Base-by-base conservation (phyloP, 2,888 invertebrate species). In the Ferrisia virgata region DNA sequence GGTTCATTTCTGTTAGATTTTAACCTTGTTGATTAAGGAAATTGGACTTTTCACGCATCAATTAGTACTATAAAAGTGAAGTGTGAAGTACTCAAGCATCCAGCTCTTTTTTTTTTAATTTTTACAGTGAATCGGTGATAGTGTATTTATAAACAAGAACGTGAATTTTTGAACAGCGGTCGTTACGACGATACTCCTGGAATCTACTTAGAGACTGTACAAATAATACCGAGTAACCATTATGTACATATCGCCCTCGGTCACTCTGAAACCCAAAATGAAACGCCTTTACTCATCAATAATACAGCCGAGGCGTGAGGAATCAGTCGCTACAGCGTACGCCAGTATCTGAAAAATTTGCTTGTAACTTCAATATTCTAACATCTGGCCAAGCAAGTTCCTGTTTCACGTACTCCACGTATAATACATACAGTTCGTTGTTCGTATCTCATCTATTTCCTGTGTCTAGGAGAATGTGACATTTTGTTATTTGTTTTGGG, bases 291-390 rank as follows among this genome's bases (percentile, higher is more conserved):
- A 47, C n/a, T 47, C 47, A 47, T 47, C 28, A 28, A 28, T 64
- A 64, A n/a, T n/a, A n/a, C n/a, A n/a, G n/a, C n/a, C n/a, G n/a
- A n/a, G 58, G 58, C 58, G 58, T 64, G 58, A 25, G 58, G 58
- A 64, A 25, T 11, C 28, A 28, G 58, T 64, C 28, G 11, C 58
- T n/a, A n/a, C 28, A 28, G 58, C 58, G 58, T 64, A 64, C 58
- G 28, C 58, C 58, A 64, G 58, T 64, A 64, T 64, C 28, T 64
- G 58, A 64, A 64, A 64, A 64, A 64, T 64, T 64, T 64, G 58
- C 58, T 64, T 28, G 15, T 11, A 64, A 28, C 58, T 28, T 11
- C 47, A 18, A 47, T 47, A 18, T 43, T 43, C 2, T 47, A 47
- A n/a, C 47, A 47, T 47, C 47, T 47, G 47, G 47, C 47, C 47